These are phyloP conservation scores for Microcaecilia unicolor DNA, from an alignment of 2,797 vertebrate genomes.

Conservation along the genomic window DNA sequence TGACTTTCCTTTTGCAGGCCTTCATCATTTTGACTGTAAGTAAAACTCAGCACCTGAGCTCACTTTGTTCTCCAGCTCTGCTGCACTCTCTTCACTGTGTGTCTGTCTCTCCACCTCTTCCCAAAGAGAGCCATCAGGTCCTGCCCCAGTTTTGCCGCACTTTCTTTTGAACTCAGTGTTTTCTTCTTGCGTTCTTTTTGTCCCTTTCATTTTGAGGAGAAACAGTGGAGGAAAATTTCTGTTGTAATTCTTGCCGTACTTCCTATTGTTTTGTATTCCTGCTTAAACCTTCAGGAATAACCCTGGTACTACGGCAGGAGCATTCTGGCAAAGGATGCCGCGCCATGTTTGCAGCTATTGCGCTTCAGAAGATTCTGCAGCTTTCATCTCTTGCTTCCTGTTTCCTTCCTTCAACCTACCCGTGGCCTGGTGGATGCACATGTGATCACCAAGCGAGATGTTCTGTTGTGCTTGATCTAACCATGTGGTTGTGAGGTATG, in stretches of 20 bases:
- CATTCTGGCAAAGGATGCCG: slow-evolving; percentile 51
- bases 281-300: slow-evolving; percentile 42
- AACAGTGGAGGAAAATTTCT: slow-evolving; percentile 26
- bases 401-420: slow-evolving; percentile 48
- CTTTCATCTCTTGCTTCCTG: slow-evolving; percentile 38
- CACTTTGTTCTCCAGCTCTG: slow-evolving; percentile 2
- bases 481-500: slow-evolving; percentile 98
- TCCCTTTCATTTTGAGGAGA: slow-evolving; percentile 35
- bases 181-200: slow-evolving; percentile 30
- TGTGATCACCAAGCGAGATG: slow-evolving; percentile 84
- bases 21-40: slow-evolving; percentile 95
- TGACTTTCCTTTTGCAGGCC: slow-evolving; percentile 87
- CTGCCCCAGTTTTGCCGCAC: slow-evolving; percentile 41
- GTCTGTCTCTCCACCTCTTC: slow-evolving; percentile 39
- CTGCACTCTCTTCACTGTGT: too few relatives aligned
- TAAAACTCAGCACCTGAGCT: slow-evolving; percentile 62
- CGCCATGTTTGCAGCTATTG: slow-evolving; percentile 45
- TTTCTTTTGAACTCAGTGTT: slow-evolving; percentile 41
- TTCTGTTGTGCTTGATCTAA: slow-evolving; percentile 99
- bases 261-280: slow-evolving; percentile 25
- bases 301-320: slow-evolving; percentile 43
- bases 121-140: slow-evolving; percentile 43
- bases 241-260: slow-evolving; percentile 24
- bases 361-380: slow-evolving; percentile 31
- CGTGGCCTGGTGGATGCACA: slow-evolving; percentile 87